Evolutionary conservation across 2,888 invertebrate species (phyloP), one percentile per base, ranked within the genome.

Genomic region (Argynnis bischoffii): DNA sequence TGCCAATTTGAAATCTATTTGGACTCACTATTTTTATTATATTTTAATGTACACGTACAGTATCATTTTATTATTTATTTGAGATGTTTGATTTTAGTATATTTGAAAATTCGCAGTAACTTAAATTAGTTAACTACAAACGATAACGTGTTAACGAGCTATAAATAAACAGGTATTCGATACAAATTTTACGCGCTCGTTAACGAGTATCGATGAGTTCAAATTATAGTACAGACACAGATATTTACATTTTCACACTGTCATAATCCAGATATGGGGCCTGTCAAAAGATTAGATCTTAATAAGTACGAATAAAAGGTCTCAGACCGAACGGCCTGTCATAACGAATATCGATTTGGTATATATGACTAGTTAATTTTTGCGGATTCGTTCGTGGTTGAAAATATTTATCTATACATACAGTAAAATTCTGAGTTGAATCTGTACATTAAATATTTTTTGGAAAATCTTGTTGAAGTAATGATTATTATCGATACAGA

Each of bases 261-360:
- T 71, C 70, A 71, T 61, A 64, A 61, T 54, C 26, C 31, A 53
- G 69, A 69, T 69, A 65, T 55, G 56, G 55, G 51, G 21, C 18
- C 67, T 67, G 71, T 69, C 69, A 69, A 65, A 53, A 66, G 70
- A 70, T 70, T 63, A 68, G 64, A 70, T 70, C 70, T 63, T 16
- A 60, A 61, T 60, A 41, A 53, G 18, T 59, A n/a, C 47, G 53
- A 35, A 55, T 55, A 11, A 41, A 54, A 66, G 35, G 35, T 65
- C 15, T 55, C n/a, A 11, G 26, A 55, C 16, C 3, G 18, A 51
- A 51, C 5, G 3, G 35, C 14, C 55, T 59, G 59, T 59, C 59
- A 61, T 35, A 21, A 57, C 47, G 46, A 47, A 47, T 57, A 41
- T 41, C 35, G 57, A 57, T 57, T 47, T 57, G n/a, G 31, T 31